phyloP scores from a whole-genome alignment of 2,797 vertebrate genomes.

The Cyclura pinguis region DNA sequence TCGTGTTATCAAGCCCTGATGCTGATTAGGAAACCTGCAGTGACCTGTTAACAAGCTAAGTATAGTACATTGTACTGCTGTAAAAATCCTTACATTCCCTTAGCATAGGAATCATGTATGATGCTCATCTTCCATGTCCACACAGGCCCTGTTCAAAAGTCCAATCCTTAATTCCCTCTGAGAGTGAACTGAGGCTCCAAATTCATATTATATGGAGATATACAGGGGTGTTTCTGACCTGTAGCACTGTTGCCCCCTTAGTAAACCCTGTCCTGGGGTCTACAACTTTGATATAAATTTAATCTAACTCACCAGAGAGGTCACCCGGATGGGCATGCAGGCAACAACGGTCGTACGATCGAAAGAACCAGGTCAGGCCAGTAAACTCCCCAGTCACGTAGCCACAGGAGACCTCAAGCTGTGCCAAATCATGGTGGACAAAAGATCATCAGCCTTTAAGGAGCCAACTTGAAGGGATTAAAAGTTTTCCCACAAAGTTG shows the following conservation, averaged over 20 bases:
- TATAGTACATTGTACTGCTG: neutral
- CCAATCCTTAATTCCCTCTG: neutral
- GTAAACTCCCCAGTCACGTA: too few species aligned
- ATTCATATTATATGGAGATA: neutral
- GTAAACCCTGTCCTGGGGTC: too few species aligned
- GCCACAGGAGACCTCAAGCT: too few species aligned
- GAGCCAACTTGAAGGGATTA: too few species aligned
- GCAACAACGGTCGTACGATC: too few species aligned
- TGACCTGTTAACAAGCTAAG: neutral
- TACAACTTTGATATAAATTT: too few species aligned
- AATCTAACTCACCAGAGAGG: too few species aligned
- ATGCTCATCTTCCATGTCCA: neutral
- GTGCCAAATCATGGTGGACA: too few species aligned
- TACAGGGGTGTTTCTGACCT: neutral
- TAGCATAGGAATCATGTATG: neutral
- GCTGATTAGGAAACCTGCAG: neutral
- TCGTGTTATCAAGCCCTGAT: neutral
- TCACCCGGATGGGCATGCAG: too few species aligned
- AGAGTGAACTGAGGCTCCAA: neutral
- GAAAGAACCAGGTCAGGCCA: too few species aligned
- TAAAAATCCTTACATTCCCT: neutral
- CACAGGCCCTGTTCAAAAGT: neutral
- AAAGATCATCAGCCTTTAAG: too few species aligned
- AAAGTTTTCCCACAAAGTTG: too few species aligned
- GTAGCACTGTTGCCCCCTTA: neutral